Percentiles rank a stretch among this genome's conserved stretches.
phyloP scores from a whole-genome alignment of 1,140 invertebrate species.

The Zaprionus gabonicus region DNA sequence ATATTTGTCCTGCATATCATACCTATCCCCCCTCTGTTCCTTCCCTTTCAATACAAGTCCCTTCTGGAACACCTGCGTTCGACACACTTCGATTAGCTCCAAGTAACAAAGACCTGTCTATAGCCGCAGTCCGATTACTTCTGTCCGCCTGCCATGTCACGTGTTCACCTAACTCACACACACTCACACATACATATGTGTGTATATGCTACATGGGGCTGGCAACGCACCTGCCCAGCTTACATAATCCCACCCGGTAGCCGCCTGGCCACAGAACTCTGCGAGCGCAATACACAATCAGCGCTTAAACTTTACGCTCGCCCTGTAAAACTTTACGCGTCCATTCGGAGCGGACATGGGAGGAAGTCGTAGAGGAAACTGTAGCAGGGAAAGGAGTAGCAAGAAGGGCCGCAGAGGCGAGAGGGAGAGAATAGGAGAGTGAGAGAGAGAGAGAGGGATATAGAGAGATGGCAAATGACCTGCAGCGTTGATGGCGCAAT shows the following conservation, averaged over 20 bases:
- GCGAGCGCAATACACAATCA: conserved; percentile 57
- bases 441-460: neutral
- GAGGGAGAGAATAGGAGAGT: too few relatives aligned
- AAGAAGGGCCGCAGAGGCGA: neutral
- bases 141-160: conserved; percentile 18
- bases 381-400: neutral
- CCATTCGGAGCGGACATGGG: conserved; percentile 8
- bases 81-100: conserved; percentile 9
- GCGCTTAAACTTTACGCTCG: conserved; percentile 71
- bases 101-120: neutral
- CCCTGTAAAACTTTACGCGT: conserved; percentile 77
- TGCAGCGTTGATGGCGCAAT: conserved; percentile 39
- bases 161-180: conserved; percentile 15
- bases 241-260: conserved; percentile 51
- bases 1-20: too few relatives aligned
- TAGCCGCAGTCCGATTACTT: conserved; percentile 16
- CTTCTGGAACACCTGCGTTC: neutral
- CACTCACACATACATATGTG: neutral
- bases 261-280: conserved; percentile 17
- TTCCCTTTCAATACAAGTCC: too few relatives aligned
- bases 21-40: too few relatives aligned
- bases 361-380: neutral
- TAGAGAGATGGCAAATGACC: conserved; percentile 59
- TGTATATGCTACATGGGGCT: conserved; percentile 14
- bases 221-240: conserved; percentile 44